Evolutionary conservation across 2,113 vertebrate species (phyloP), one percentile per base, ranked within the genome.

Genomic region (Urocitellus parryii): DNA sequence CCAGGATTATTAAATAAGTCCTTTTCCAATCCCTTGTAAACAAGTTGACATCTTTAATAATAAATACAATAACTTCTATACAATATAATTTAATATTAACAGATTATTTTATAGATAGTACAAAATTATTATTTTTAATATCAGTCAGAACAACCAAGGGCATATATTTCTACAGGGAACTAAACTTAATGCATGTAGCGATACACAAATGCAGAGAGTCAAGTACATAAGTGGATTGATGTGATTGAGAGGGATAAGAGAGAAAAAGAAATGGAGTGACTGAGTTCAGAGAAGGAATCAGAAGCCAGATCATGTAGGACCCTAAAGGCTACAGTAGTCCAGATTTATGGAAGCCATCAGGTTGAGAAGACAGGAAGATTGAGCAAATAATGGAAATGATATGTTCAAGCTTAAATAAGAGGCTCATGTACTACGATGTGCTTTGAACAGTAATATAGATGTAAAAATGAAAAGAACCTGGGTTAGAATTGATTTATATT

Each of bases 61-160:
- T 91, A 82, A 90, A 58, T 90, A 91, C 65, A 72, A n/a, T 53
- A 73, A 51, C 27, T 94, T 95, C 77, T 76, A 1, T 83, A 39
- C 58, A 87, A 1, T 83, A 34, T 89, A 94, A 58, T 39, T 58
- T 93, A 82, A 81, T 86, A 58, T 58, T 58, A 51, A 29, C 14
- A 90, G 45, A 68, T 51, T 56, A 11, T 92, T 92, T 94, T 73
- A 81, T 51, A 92, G 85, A 29, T 65, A 34, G 16, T 92, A 2
- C n/a, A 84, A 32, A 96, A 65, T 9, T 24, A 79, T 84, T 32
- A 61, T 58, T 96, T 94, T 94, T 88, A 73, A 61, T 92, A 67
- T 84, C 72, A 88, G 0, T 77, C 29, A 65, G 70, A 94, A 82
- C 10, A 90, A 27, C n/a, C 16, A 83, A 48, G 10, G 20, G 16